phyloP scores from a whole-genome alignment of 2,113 vertebrate genomes.

The Turnix velox region DNA sequence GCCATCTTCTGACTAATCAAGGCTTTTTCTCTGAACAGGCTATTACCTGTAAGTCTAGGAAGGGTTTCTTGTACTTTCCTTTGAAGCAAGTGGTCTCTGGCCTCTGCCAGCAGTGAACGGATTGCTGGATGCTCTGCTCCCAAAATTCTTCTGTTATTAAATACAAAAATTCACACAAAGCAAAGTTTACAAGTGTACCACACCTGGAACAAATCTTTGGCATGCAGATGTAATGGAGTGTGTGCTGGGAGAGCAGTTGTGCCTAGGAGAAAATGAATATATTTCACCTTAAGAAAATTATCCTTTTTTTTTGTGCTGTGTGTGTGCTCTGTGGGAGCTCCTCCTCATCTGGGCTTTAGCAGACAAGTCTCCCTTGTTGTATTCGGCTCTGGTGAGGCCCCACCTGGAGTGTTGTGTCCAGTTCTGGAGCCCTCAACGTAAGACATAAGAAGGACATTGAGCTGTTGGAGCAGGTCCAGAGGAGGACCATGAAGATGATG shows the following conservation, averaged over 20 bases:
- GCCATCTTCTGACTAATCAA: conserved; percentile 51
- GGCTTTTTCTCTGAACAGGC: conserved; percentile 10
- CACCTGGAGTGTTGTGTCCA: no score
- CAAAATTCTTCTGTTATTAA: not conserved
- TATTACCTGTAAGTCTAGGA: not conserved
- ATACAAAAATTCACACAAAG: conserved; percentile 27
- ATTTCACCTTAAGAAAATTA: conserved; percentile 2
- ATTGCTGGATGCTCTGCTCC: not conserved
- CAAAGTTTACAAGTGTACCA: not conserved
- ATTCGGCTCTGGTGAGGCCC: no score
- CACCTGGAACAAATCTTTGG: not conserved
- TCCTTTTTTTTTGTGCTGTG: not conserved
- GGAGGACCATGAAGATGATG: no score
- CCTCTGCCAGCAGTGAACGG: not conserved
- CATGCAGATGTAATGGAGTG: not conserved
- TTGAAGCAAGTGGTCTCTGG: not conserved
- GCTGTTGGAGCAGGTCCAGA: no score
- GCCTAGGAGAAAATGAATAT: not conserved
- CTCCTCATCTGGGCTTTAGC: not conserved
- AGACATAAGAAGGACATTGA: no score
- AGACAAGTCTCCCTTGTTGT: not conserved
- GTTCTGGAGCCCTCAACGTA: no score
- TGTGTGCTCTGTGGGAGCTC: not conserved
- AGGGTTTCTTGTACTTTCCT: not conserved
- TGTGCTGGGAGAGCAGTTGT: not conserved